A percentile compares a stretch with the other conserved stretches of the same genome.
phyloP scores from a whole-genome alignment of 2,888 invertebrate genomes.

The Scotopteryx bipunctaria region DNA sequence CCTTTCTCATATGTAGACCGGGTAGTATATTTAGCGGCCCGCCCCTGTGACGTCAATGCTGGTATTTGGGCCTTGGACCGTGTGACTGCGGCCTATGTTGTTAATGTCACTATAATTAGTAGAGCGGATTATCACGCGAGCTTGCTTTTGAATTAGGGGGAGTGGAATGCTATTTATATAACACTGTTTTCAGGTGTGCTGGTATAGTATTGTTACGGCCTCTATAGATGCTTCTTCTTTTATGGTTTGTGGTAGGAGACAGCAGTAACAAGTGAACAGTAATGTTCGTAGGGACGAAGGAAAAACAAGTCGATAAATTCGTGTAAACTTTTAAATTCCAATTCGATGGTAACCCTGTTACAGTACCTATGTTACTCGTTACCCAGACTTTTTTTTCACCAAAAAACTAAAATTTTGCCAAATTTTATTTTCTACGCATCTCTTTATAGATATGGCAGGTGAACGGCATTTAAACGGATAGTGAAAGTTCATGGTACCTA shows the following conservation, averaged over 20 bases:
- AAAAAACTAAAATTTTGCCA: no score
- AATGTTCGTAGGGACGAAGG: no score
- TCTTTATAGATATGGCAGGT: no score
- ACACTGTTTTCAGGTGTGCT: neutral
- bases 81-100: conserved; percentile 26
- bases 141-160: conserved; percentile 6
- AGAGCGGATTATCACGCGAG: conserved; percentile 14
- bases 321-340: no score
- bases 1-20: conserved; percentile 3
- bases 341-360: no score
- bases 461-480: no score
- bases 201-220: neutral
- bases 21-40: conserved; percentile 63
- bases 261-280: no score
- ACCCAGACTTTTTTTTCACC: neutral
- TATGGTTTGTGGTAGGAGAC: no score
- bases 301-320: no score
- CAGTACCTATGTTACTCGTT: neutral
- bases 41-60: conserved; percentile 75
- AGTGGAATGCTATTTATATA: neutral
- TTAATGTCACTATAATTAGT: conserved; percentile 15
- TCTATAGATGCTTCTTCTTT: no score
- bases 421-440: no score
- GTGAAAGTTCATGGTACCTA: no score
- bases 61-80: conserved; percentile 68